Evolutionary conservation across 1,140 invertebrate genomes (phyloP), one percentile per base, ranked within the genome.

Genomic region (Bicyclus anynana): DNA sequence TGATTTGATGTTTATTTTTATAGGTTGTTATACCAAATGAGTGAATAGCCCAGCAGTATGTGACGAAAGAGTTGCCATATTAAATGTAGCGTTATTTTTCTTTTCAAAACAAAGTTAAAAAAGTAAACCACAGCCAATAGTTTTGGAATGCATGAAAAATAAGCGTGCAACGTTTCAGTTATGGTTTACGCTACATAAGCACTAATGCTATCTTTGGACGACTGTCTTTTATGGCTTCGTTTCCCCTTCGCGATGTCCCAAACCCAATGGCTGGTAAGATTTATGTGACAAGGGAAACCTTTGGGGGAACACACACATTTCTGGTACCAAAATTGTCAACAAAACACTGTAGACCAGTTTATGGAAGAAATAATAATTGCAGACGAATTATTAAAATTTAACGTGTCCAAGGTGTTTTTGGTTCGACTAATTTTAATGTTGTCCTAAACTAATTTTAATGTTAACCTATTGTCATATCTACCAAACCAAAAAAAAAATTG

Each of bases 221-320:
- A 63, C 60, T 65, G 66, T 59, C 60, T 72, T 74, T 77, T 75
- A 79, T 72, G 64, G 69, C 50, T 72, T 79, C 60, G 47, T 61
- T 53, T 51, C 65, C 74, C 72, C 65, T 67, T 20, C 50, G 53
- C 29, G 35, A 47, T 55, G 65, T 63, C 66, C 62, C 59, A 44
- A 44, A 69, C 66, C 62, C 59, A 44, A 44, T 71, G 53, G 62
- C 54, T 53, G 40, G 44, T 50, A 65, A 51, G 63, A 77, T 73
- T 79, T 77, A 77, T 72, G 53, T 46, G 61, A 47, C 48, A 14
- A 46, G 66, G 67, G 65, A 65, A 59, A 50, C 40, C 46, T 54
- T 60, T 57, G 60, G 65, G 65, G 55, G 53, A 47, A 48, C 52
- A 51, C 46, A 44, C 35, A 49, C 44, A 37, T 16, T 17, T 20